A percentile compares a stretch with the other conserved stretches of the same genome.
Conservation (phyloP, 2,888 invertebrate genomes). For the Flexamia atlantica region DNA sequence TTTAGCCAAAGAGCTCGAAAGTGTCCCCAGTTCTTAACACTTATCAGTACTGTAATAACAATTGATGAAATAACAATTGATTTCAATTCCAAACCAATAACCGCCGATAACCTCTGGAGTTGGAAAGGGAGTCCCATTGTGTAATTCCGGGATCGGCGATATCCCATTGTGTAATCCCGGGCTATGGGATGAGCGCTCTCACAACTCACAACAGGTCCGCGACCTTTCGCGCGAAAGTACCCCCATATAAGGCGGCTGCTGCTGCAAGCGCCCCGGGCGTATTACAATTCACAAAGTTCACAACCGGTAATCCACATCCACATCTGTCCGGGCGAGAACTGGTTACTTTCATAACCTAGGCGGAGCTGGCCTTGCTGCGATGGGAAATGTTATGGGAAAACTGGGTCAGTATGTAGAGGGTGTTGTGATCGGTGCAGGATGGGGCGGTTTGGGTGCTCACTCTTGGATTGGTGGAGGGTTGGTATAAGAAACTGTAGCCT, state of each 20-base stretch:
- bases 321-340: neutral
- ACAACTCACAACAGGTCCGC: neutral
- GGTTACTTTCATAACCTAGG: constrained; percentile 35
- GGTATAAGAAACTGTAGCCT: too few relatives aligned
- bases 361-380: constrained; percentile 19
- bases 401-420: neutral
- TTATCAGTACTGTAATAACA: too few relatives aligned
- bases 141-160: neutral
- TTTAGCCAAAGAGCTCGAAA: too few relatives aligned
- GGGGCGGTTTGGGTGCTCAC: too few relatives aligned
- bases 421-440: too few relatives aligned
- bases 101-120: neutral
- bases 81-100: too few relatives aligned
- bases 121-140: constrained; percentile 27
- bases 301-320: constrained; percentile 31
- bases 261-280: neutral
- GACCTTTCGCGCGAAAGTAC: constrained; percentile 22
- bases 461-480: too few relatives aligned
- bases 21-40: too few relatives aligned
- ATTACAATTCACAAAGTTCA: constrained; percentile 22
- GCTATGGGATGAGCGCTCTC: constrained; percentile 15
- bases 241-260: neutral
- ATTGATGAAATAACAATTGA: too few relatives aligned
- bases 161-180: too few relatives aligned
- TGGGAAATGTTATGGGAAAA: neutral